Conservation (phyloP, 2,113 vertebrate species). For the Corvus moneduloides region DNA sequence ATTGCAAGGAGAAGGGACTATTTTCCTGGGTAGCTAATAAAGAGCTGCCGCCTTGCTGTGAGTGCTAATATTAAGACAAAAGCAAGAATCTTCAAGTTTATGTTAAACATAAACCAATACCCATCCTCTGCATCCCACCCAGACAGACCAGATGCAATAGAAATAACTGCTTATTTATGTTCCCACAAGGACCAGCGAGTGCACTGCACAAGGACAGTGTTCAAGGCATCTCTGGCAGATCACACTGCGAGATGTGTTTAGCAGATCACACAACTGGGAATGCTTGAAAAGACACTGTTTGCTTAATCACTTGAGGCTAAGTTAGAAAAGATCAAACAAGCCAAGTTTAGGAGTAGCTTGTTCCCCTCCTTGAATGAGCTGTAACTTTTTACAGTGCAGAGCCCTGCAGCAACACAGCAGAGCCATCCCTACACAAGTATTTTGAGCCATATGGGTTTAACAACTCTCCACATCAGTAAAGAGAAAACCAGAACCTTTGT, state of each 20-base stretch:
- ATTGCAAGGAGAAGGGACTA: background rate
- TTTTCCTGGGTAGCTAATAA: background rate
- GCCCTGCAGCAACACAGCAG: background rate
- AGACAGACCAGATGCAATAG: background rate
- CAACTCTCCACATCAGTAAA: background rate
- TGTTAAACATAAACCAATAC: background rate
- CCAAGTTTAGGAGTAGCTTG: conserved; percentile 12
- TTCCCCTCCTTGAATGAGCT: conserved; percentile 5
- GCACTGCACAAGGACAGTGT: background rate
- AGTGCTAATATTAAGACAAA: background rate
- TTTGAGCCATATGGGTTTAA: background rate
- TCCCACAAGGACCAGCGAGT: background rate
- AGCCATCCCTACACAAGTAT: background rate
- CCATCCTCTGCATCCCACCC: conserved; percentile 2
- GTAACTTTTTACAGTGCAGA: conserved; percentile 29
- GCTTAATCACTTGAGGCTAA: conserved; percentile 13
- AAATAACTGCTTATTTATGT: background rate
- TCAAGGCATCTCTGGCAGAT: conserved; percentile 1
- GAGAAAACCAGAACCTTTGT: conserved; percentile 33
- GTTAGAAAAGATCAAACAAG: conserved; percentile 31
- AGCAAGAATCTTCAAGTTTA: background rate
- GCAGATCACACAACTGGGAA: background rate
- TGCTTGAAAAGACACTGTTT: background rate
- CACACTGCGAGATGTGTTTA: background rate
- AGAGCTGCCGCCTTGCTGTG: background rate